These are phyloP conservation scores for Leistus spinibarbis DNA, from an alignment of 2,888 invertebrate genomes.

Conservation along the genomic window DNA sequence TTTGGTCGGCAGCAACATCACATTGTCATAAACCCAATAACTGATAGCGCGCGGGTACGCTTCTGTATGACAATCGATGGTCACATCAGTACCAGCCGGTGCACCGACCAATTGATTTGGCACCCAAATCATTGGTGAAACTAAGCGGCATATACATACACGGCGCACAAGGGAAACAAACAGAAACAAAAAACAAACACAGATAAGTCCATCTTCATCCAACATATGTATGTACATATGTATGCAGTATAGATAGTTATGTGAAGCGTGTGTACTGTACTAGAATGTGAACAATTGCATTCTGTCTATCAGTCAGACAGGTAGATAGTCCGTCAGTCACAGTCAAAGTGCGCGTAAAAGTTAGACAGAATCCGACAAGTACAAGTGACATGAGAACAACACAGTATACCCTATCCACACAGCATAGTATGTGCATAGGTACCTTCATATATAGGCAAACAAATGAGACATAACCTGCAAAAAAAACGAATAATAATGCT, in stretches of 20 bases:
- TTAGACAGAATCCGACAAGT: neutral
- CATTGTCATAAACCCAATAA: slow-evolving; percentile 90
- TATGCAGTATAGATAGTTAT: neutral
- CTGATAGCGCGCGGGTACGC: slow-evolving; percentile 91
- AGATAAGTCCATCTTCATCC: neutral
- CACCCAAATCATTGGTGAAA: slow-evolving; percentile 94
- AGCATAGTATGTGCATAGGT: neutral
- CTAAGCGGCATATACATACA: slow-evolving; percentile 59
- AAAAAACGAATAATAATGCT: neutral
- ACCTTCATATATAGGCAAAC: neutral
- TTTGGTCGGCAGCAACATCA: slow-evolving; percentile 87
- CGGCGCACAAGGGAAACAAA: neutral
- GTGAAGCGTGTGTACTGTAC: neutral
- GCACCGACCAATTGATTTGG: slow-evolving; percentile 93
- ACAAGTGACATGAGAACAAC: neutral
- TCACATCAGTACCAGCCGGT: slow-evolving; percentile 87
- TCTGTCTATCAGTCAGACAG: neutral
- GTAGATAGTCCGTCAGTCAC: neutral
- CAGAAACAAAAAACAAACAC: slow-evolving; percentile 1
- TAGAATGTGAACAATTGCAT: neutral
- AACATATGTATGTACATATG: neutral
- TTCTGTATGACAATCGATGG: slow-evolving; percentile 91
- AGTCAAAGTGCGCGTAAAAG: neutral
- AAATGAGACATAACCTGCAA: neutral
- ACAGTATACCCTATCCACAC: neutral